Conservation (phyloP, 2,888 invertebrate genomes). For the Drosophila anomalata region DNA sequence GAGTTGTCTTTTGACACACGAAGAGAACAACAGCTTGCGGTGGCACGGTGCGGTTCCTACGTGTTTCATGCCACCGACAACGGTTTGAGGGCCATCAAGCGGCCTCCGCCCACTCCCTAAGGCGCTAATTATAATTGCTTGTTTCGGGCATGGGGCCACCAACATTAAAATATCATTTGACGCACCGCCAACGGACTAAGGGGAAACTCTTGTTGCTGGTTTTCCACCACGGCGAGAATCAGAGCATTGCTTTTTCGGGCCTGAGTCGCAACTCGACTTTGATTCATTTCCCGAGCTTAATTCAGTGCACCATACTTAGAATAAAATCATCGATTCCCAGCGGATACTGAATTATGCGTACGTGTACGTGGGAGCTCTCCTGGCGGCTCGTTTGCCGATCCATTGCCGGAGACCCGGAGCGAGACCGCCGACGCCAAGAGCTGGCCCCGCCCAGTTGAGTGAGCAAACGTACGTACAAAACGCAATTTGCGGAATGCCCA, state of each 20-base stretch:
- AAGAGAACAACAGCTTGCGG: slow-evolving; percentile 20
- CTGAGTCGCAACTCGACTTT: background rate
- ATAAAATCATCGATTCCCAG: slow-evolving; percentile 45
- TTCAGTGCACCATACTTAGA: slow-evolving; percentile 32
- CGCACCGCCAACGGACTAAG: background rate
- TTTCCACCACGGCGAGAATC: background rate
- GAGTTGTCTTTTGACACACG: slow-evolving; percentile 43
- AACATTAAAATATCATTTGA: slow-evolving; percentile 44
- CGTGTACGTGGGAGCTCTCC: slow-evolving; percentile 15
- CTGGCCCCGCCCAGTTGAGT: slow-evolving; percentile 27
- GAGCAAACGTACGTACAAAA: slow-evolving; percentile 46
- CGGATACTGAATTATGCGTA: slow-evolving; percentile 48
- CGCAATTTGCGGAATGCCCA: slow-evolving; percentile 66
- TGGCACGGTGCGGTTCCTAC: slow-evolving; percentile 32
- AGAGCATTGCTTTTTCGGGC: slow-evolving; percentile 2
- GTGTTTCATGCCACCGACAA: slow-evolving; percentile 56
- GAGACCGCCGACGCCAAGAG: slow-evolving; percentile 5
- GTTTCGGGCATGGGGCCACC: slow-evolving; percentile 13
- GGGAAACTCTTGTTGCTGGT: background rate
- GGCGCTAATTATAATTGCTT: slow-evolving; percentile 55
- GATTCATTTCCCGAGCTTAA: slow-evolving; percentile 25
- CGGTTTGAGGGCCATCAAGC: slow-evolving; percentile 28
- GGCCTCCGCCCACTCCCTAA: slow-evolving; percentile 7
- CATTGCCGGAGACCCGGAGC: slow-evolving; percentile 34
- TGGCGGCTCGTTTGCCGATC: slow-evolving; percentile 32